These are phyloP conservation scores for Pseudococcus jackbeardsleyi DNA, from an alignment of 2,888 invertebrate species.

Conservation along the genomic window DNA sequence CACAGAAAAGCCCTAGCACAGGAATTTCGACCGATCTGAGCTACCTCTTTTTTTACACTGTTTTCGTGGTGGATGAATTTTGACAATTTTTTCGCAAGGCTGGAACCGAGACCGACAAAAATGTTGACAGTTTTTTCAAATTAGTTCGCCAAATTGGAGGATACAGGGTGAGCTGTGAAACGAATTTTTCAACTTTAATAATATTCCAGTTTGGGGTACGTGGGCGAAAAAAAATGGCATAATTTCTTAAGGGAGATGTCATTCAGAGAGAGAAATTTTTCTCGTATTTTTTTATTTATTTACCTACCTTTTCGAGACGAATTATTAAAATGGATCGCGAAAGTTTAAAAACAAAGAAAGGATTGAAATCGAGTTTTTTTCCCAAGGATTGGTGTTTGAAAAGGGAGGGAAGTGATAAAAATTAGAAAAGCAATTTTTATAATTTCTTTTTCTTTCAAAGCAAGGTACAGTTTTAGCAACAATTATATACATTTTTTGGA, in stretches of 20 bases:
- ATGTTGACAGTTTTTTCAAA: background rate
- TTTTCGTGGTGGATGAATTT: background rate
- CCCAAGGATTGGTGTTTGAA: no score
- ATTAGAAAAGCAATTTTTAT: no score
- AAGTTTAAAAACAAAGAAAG: background rate
- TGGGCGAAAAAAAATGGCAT: background rate
- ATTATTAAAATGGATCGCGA: background rate
- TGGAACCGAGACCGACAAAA: background rate
- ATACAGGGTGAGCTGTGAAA: background rate
- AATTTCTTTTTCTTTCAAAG: no score
- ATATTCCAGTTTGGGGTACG: background rate
- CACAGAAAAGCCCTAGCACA: background rate
- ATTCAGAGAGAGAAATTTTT: background rate
- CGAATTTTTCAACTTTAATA: background rate
- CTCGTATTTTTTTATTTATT: no score
- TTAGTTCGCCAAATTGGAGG: background rate
- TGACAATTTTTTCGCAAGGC: background rate
- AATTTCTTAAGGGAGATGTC: background rate
- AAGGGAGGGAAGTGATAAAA: no score
- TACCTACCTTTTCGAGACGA: no score
- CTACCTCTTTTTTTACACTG: background rate
- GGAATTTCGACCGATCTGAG: background rate
- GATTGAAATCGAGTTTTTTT: no score
- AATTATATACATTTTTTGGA: no score
- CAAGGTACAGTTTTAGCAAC: no score